phyloP scores from a whole-genome alignment of 1,140 invertebrate species.

The Gonatopus flavifemur region DNA sequence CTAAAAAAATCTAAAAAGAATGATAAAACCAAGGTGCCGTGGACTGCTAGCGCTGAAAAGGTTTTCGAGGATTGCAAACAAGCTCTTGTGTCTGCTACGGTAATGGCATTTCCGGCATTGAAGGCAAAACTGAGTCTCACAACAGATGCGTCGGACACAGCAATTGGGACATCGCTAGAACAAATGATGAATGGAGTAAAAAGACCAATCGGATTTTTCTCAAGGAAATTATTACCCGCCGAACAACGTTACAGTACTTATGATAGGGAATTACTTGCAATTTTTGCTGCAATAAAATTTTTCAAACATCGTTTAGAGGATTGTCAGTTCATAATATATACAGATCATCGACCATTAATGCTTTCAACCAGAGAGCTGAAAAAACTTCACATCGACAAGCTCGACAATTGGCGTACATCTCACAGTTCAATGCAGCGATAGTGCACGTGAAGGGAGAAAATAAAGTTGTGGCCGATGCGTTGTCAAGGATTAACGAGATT shows the following conservation, averaged over 20 bases:
- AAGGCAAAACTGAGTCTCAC: neutral
- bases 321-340: neutral
- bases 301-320: neutral
- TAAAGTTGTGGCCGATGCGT: neutral
- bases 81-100: neutral
- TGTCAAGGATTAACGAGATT: neutral
- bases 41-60: neutral
- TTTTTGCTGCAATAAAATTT: neutral
- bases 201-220: neutral
- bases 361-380: neutral
- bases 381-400: neutral
- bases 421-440: neutral
- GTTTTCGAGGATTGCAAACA: neutral
- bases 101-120: neutral
- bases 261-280: neutral
- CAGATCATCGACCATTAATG: conserved; percentile 7
- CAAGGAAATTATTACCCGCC: neutral
- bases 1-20: neutral
- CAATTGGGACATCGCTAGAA: neutral
- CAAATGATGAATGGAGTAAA: neutral
- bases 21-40: neutral
- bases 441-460: neutral
- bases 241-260: neutral
- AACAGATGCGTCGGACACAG: neutral
- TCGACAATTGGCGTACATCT: neutral